These are phyloP conservation scores for Unio delphinus DNA, from an alignment of 2,888 invertebrate species.

Conservation along the genomic window DNA sequence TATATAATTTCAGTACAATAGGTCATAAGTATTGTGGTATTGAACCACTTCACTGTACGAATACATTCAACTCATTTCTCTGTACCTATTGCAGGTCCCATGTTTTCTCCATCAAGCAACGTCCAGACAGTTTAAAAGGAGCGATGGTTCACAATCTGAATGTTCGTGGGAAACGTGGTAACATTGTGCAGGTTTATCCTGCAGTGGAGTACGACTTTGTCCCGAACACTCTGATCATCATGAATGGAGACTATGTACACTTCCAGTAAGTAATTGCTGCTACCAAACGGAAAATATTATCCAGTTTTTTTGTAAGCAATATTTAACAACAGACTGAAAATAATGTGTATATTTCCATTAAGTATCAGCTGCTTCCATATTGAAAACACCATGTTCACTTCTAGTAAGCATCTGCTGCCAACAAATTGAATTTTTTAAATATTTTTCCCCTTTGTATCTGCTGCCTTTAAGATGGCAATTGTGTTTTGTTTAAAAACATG, in stretches of 20 bases:
- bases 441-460: no score
- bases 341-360: no score
- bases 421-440: no score
- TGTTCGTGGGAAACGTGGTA: constrained; percentile 71
- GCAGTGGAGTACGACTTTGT: constrained; percentile 71
- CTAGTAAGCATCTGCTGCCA: no score
- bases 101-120: constrained; percentile 61
- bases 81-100: constrained; percentile 54
- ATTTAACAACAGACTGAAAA: no score
- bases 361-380: no score
- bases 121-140: constrained; percentile 43
- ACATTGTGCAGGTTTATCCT: constrained; percentile 71
- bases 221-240: constrained; percentile 63
- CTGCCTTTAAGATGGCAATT: no score
- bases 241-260: constrained; percentile 62
- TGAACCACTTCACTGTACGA: neutral
- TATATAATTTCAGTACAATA: no score
- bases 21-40: neutral
- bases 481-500: no score
- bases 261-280: constrained; percentile 62
- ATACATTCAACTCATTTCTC: neutral
- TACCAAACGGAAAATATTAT: no score
- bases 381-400: no score
- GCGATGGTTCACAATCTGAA: constrained; percentile 67
- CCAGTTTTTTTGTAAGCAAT: no score